Conservation (phyloP, 2,113 vertebrate species). For the Petroica traversi region DNA sequence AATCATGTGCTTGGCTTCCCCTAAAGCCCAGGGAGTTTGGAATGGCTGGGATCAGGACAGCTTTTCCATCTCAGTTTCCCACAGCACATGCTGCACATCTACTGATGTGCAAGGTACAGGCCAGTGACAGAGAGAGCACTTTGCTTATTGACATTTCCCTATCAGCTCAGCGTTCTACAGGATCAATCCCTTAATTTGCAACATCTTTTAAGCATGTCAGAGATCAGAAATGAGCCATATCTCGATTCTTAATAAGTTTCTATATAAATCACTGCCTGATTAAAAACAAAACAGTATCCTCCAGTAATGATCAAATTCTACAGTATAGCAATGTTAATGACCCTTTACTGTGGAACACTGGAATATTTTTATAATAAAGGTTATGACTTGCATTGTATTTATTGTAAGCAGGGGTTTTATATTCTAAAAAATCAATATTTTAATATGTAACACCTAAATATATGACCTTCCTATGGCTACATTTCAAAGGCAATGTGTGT, state of each 20-base stretch:
- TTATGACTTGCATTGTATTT: slow-evolving; percentile 48
- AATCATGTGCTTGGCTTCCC: neutral
- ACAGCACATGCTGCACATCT: neutral
- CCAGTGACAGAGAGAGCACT: neutral
- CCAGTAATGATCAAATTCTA: slow-evolving; percentile 37
- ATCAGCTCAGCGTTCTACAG: neutral
- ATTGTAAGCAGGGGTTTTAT: slow-evolving; percentile 1
- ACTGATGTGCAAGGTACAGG: neutral
- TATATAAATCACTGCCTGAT: slow-evolving; percentile 61
- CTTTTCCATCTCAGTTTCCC: neutral
- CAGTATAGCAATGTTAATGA: slow-evolving; percentile 38
- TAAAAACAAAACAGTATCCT: slow-evolving; percentile 40
- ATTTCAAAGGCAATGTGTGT: slow-evolving; percentile 42
- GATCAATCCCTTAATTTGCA: slow-evolving; percentile 59
- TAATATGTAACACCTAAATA: slow-evolving; percentile 61
- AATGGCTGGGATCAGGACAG: neutral
- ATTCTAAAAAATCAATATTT: slow-evolving; percentile 36
- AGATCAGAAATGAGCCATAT: slow-evolving; percentile 57
- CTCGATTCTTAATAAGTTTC: slow-evolving; percentile 30
- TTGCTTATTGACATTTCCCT: slow-evolving; percentile 1
- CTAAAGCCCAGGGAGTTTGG: neutral
- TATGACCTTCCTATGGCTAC: neutral
- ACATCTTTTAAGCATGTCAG: slow-evolving; percentile 36
- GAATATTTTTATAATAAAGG: slow-evolving; percentile 44
- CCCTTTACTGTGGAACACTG: neutral